Conservation (phyloP, 2,113 vertebrate genomes). For the Prunella himalayana region DNA sequence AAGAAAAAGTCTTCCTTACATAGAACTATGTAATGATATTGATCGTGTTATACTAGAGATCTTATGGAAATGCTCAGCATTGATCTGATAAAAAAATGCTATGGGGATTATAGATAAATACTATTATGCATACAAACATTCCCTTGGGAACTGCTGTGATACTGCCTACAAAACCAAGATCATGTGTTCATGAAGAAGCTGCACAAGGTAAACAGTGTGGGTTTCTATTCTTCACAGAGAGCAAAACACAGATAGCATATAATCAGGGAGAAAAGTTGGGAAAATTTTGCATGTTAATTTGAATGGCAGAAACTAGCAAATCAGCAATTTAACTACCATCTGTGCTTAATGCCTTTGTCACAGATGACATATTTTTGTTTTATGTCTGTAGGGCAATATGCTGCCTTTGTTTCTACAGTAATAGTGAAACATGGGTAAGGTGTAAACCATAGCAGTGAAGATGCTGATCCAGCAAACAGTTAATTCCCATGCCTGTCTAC, state of each 20-base stretch:
- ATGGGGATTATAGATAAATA: conserved; percentile 4
- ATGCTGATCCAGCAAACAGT: conserved; percentile 6
- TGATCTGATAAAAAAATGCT: conserved; percentile 31
- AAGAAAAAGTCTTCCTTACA: neutral
- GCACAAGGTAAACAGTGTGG: neutral
- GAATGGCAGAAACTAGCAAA: neutral
- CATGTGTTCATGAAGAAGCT: neutral
- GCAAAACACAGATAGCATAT: neutral
- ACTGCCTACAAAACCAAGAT: neutral
- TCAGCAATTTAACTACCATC: neutral
- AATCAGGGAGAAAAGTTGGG: neutral
- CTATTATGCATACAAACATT: neutral
- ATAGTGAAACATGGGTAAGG: neutral
- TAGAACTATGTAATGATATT: neutral
- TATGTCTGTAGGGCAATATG: neutral
- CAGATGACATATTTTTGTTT: neutral
- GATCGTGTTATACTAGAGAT: neutral
- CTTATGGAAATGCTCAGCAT: neutral
- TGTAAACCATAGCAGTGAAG: neutral
- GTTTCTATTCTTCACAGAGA: neutral
- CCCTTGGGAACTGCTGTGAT: conserved; percentile 26
- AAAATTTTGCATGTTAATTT: neutral
- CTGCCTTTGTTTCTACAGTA: neutral
- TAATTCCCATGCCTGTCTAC: conserved; percentile 5
- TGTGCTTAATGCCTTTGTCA: neutral